phyloP scores from a whole-genome alignment of 2,797 vertebrate genomes.

The Crocidura indochinensis region DNA sequence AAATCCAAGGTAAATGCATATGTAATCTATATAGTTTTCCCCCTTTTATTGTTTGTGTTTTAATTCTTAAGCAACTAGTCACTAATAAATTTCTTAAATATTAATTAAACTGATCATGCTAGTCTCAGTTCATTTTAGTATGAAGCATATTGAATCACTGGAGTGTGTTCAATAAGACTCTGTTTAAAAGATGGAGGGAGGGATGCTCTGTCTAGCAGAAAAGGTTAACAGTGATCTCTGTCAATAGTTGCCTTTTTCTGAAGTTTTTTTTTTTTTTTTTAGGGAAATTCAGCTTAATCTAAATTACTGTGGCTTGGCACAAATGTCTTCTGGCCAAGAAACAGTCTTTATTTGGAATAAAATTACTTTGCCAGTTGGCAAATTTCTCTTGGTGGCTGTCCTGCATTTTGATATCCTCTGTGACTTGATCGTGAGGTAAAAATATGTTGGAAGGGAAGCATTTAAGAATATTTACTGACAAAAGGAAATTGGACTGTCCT shows the following conservation, averaged over 20 bases:
- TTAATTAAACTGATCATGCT: slow-evolving; percentile 55
- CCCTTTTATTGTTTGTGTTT: too few species aligned
- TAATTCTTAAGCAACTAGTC: too few species aligned
- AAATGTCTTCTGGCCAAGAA: slow-evolving; percentile 67
- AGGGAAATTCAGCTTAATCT: slow-evolving; percentile 49
- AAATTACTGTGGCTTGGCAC: slow-evolving; percentile 58
- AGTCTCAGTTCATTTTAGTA: slow-evolving; percentile 43
- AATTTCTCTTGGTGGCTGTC: slow-evolving; percentile 58
- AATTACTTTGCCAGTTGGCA: slow-evolving; percentile 51
- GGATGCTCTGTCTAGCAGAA: slow-evolving; percentile 60
- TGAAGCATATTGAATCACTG: neutral
- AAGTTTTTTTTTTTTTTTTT: slow-evolving; percentile 62
- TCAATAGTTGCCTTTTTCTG: slow-evolving; percentile 43
- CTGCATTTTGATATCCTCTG: slow-evolving; percentile 54
- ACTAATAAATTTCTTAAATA: slow-evolving; percentile 42
- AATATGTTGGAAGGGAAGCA: slow-evolving; percentile 46
- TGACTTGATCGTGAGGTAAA: slow-evolving; percentile 34
- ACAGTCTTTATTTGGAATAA: slow-evolving; percentile 61
- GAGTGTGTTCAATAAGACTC: slow-evolving; percentile 53
- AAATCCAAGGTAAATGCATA: slow-evolving; percentile 7
- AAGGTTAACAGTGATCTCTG: slow-evolving; percentile 25
- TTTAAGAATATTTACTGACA: slow-evolving; percentile 45
- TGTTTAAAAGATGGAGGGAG: slow-evolving; percentile 47
- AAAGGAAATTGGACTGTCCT: slow-evolving; percentile 40
- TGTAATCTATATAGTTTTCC: neutral